Evolutionary conservation across 2,888 invertebrate genomes (phyloP).

Genomic region (Carterocephalus palaemon): DNA sequence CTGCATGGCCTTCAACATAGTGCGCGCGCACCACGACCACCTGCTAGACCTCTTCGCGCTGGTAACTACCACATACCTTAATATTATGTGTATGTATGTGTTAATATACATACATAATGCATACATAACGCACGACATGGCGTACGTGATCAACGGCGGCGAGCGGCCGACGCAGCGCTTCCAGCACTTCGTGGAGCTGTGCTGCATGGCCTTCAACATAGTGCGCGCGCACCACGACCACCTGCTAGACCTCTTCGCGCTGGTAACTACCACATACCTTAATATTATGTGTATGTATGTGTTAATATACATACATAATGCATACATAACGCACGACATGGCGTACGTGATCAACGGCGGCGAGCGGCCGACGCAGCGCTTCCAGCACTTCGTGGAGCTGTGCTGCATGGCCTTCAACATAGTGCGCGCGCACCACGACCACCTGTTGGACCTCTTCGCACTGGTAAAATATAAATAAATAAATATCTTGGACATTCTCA

Average conservation of each 20-base stretch:
- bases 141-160: constrained; percentile 98
- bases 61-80: constrained; percentile 83
- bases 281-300: not conserved
- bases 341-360: constrained; percentile 99
- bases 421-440: too few relatives aligned
- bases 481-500: too few relatives aligned
- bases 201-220: constrained; percentile 98
- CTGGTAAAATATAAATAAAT: too few relatives aligned
- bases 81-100: not conserved
- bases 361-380: too few relatives aligned
- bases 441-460: constrained; percentile 93
- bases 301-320: too few relatives aligned
- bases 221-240: constrained; percentile 94
- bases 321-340: too few relatives aligned
- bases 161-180: constrained; percentile 95
- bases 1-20: constrained; percentile 97
- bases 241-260: constrained; percentile 91
- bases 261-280: constrained; percentile 87
- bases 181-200: constrained; percentile 98
- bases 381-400: too few relatives aligned
- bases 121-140: constrained; percentile 99
- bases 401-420: too few relatives aligned
- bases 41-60: constrained; percentile 94
- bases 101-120: too few relatives aligned
- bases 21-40: constrained; percentile 93